Conservation (phyloP, 2,113 vertebrate genomes). For the Saccopteryx leptura region DNA sequence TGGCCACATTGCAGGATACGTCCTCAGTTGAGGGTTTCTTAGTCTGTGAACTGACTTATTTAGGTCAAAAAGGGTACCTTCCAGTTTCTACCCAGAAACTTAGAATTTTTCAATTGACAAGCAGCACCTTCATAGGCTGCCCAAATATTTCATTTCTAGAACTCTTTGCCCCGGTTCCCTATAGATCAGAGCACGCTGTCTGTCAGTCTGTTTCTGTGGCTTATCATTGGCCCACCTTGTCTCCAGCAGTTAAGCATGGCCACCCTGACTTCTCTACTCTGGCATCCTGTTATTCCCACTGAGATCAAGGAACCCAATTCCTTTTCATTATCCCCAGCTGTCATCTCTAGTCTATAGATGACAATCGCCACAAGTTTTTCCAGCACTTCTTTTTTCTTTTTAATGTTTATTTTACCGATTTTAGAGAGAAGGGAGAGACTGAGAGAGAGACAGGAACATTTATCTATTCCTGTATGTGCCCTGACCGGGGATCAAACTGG, state of each 20-base stretch:
- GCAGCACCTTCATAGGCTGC: neutral
- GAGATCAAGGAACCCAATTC: conserved; percentile 17
- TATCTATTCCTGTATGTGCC: too few species aligned
- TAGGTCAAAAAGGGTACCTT: neutral
- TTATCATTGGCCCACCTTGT: neutral
- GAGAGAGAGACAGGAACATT: too few species aligned
- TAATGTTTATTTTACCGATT: too few species aligned
- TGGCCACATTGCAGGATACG: neutral
- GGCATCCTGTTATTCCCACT: neutral
- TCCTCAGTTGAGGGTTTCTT: neutral
- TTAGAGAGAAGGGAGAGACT: too few species aligned
- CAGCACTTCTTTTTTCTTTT: neutral
- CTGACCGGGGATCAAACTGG: too few species aligned
- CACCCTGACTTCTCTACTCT: neutral
- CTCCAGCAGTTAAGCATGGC: neutral
- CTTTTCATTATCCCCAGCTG: neutral
- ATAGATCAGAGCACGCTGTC: neutral
- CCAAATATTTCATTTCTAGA: conserved; percentile 13
- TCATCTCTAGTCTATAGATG: neutral
- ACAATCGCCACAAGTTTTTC: neutral
- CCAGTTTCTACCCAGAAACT: conserved; percentile 12
- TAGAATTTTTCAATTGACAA: conserved; percentile 13
- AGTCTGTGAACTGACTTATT: neutral
- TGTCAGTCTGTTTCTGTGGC: neutral
- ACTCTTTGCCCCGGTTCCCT: neutral